Evolutionary conservation across 2,888 invertebrate species (phyloP), one percentile per base, ranked within the genome.

Genomic region (Cyclophora albipunctata): DNA sequence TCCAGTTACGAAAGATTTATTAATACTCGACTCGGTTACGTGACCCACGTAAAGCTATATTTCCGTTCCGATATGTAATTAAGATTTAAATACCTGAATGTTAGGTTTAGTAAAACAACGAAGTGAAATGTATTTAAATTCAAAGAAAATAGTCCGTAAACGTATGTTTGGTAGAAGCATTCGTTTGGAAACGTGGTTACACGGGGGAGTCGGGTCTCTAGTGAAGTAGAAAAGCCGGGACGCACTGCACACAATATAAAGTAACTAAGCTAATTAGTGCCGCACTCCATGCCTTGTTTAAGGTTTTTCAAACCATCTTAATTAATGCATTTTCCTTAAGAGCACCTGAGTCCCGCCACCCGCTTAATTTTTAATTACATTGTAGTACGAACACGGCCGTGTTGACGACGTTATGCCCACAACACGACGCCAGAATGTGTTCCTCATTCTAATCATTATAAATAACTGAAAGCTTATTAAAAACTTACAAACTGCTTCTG

Each of bases 321-420:
- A 82, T 81, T 79, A 83, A 80, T 80, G 75, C 74, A 77, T 78
- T 81, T 71, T 67, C 62, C 68, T 72, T 60, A 66, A 76, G 72
- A 73, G 68, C 82, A 84, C 79, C 79, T 82, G 80, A 76, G 75
- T 52, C 69, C 50, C 52, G 57, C 59, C 49, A 55, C 20, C 58
- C 59, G 65, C 65, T 75, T 73, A 73, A 72, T 80, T 74, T 77
- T 79, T 77, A 77, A 80, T 79, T 76, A 75, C 64, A 63, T 64
- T 71, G 64, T 64, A 66, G 62, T 55, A 48, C 51, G 54, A 53
- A 49, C 51, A 50, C 45, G 35, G 34, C 51, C 48, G 51, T 52
- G 47, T 48, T 37, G 4, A 37, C 37, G 5, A 37, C 5, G 37
- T 37, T 37, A 37, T 5, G 5, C 37, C 4, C 5, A 37, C 4